Evolutionary conservation across 2,113 vertebrate genomes (phyloP).

Genomic region (Elephantulus edwardii): DNA sequence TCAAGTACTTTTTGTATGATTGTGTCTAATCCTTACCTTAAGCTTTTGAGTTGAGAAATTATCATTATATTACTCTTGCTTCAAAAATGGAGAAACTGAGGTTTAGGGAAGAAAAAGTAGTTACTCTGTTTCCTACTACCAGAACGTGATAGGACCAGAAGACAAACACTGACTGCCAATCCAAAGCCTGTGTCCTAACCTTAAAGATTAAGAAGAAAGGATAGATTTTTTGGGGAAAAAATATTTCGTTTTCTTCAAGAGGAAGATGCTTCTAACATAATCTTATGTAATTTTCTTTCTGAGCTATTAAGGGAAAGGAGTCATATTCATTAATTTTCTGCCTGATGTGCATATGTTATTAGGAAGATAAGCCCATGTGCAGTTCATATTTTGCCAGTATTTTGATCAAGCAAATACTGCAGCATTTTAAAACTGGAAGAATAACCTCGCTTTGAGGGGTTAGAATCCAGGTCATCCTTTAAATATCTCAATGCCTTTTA

Average conservation of each 20-base stretch:
- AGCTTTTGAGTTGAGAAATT: neutral
- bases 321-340: neutral
- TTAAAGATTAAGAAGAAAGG: neutral
- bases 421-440: constrained; percentile 23
- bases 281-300: neutral
- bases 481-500: neutral
- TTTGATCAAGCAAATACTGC: neutral
- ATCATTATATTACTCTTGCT: neutral
- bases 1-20: neutral
- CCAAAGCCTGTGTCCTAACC: neutral
- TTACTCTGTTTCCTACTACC: neutral
- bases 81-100: constrained; percentile 10
- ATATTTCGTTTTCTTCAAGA: neutral
- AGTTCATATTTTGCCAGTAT: neutral
- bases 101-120: neutral
- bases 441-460: neutral
- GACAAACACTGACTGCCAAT: neutral
- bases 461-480: constrained; percentile 42
- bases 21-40: neutral
- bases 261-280: neutral
- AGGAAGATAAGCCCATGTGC: neutral
- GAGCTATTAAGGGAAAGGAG: neutral
- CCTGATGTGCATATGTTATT: neutral
- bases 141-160: neutral
- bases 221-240: neutral